Conservation (phyloP, 2,888 invertebrate genomes). For the Bugulina stolonifera region DNA sequence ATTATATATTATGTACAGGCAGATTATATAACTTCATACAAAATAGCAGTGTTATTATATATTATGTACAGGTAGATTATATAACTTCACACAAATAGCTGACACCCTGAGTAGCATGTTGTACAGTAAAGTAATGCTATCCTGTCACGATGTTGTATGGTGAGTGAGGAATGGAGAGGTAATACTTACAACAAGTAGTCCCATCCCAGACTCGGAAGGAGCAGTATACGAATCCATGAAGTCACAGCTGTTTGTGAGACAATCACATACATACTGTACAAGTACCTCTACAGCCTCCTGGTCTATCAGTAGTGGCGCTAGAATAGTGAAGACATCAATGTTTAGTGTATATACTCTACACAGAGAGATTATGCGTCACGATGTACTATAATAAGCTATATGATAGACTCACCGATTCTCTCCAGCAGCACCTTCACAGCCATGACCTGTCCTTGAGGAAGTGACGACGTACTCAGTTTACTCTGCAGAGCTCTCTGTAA, state of each 20-base stretch:
- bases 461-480: neutral
- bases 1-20: too few species aligned
- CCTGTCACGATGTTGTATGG: too few species aligned
- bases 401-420: constrained; percentile 38
- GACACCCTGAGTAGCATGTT: too few species aligned
- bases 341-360: too few species aligned
- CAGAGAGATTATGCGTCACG: too few species aligned
- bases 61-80: too few species aligned
- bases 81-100: too few species aligned
- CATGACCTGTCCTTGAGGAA: constrained; percentile 67
- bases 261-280: constrained; percentile 32
- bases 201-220: constrained; percentile 19
- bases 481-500: constrained; percentile 18
- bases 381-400: too few species aligned
- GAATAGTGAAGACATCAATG: neutral
- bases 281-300: constrained; percentile 72
- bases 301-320: constrained; percentile 93
- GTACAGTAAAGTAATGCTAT: too few species aligned
- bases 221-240: constrained; percentile 9
- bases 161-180: too few species aligned
- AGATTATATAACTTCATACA: too few species aligned
- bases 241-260: constrained; percentile 18
- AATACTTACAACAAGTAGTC: constrained; percentile 5
- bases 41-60: too few species aligned
- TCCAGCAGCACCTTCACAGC: constrained; percentile 80